These are phyloP conservation scores for Spongilla lacustris DNA, from an alignment of 37 sponge, comb jelly and placozoan species.

Conservation along the genomic window DNA sequence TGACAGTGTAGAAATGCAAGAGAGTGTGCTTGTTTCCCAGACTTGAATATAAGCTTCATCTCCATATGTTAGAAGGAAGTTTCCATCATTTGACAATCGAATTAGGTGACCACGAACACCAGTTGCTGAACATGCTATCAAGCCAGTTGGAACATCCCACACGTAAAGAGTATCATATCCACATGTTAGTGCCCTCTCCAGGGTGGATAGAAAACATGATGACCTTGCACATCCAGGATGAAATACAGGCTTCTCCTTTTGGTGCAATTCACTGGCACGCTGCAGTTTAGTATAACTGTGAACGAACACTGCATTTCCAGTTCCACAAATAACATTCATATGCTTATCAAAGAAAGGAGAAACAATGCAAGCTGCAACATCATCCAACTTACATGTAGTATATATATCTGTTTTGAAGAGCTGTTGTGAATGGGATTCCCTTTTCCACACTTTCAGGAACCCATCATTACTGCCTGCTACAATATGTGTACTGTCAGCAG, in stretches of 20 bases:
- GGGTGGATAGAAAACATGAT: neutral
- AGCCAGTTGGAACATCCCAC: neutral
- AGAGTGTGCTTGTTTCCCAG: neutral
- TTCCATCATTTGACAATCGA: slow-evolving; percentile 29
- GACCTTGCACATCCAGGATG: slow-evolving; percentile 5
- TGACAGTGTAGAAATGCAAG: too few species aligned
- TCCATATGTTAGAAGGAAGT: slow-evolving; percentile 28
- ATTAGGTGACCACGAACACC: neutral
- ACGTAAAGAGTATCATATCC: slow-evolving; percentile 4
- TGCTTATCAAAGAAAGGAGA: slow-evolving; percentile 3
- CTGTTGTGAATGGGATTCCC: neutral
- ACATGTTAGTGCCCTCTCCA: slow-evolving; percentile 15
- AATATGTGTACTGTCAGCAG: neutral
- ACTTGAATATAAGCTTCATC: slow-evolving; percentile 27
- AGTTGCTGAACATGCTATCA: neutral
- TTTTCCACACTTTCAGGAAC: neutral
- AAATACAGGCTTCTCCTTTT: neutral
- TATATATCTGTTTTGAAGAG: neutral
- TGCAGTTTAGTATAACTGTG: neutral
- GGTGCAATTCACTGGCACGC: neutral
- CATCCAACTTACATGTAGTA: neutral
- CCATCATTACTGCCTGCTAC: slow-evolving; percentile 24
- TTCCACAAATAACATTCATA: slow-evolving; percentile 5
- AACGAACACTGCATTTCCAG: neutral
- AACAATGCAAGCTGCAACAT: neutral